Conservation (phyloP, 2,888 invertebrate genomes). For the Shargacucullia verbasci region DNA sequence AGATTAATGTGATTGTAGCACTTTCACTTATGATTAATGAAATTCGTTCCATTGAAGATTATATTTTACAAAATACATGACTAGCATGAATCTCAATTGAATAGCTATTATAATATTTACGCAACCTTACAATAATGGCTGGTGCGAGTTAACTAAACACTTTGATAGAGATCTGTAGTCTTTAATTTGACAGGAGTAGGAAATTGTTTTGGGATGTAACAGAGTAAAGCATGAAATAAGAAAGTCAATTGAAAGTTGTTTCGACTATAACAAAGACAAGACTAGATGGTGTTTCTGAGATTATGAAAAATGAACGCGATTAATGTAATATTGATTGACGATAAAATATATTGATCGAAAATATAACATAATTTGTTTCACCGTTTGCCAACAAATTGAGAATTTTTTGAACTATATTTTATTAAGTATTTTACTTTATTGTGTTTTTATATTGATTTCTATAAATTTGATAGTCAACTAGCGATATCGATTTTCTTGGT, state of each 20-base stretch:
- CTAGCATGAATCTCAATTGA: conserved; percentile 29
- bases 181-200: conserved; percentile 56
- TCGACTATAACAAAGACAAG: conserved; percentile 57
- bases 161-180: conserved; percentile 58
- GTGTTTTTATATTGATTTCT: conserved; percentile 17
- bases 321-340: conserved; percentile 42
- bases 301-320: conserved; percentile 53
- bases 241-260: conserved; percentile 68
- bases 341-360: conserved; percentile 42
- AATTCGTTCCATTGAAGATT: conserved; percentile 46
- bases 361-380: conserved; percentile 15
- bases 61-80: conserved; percentile 40
- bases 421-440: conserved; percentile 11
- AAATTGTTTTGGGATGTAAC: conserved; percentile 49
- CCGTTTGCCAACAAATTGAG: conserved; percentile 8
- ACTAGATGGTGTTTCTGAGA: conserved; percentile 54
- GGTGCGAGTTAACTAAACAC: conserved; percentile 34
- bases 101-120: conserved; percentile 37
- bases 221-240: conserved; percentile 57
- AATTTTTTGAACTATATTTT: conserved; percentile 8
- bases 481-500: conserved; percentile 6
- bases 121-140: conserved; percentile 32
- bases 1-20: conserved; percentile 55
- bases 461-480: neutral
- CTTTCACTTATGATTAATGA: conserved; percentile 67